Base-by-base conservation (phyloP, 64 coral and sea anemone species). In the Platygyra sinensis region DNA sequence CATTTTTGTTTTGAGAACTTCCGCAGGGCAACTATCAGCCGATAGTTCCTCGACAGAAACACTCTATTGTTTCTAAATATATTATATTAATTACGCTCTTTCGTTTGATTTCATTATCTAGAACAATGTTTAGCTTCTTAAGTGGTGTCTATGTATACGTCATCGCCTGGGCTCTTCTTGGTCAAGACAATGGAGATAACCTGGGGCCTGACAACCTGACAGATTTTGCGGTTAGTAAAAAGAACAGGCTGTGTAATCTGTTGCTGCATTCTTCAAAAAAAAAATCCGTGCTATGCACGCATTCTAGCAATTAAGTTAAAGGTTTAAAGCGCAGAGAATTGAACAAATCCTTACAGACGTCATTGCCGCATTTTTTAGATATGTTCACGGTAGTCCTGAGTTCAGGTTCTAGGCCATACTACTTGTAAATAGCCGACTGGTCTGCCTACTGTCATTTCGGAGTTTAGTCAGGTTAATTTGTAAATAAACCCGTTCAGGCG, bases 91-190 rank as follows among this genome's bases (percentile, higher is more conserved):
- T 11, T 5, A 11, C 29, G 10, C n/a, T 25, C 24, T n/a, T 67
- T 25, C 10, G 10, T n/a, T 69, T 25, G 22, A 27, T 27, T n/a
- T 69, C 42, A 0, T 25, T 10, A 69, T 11, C 54, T 57, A 80
- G 77, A 25, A 80, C 77, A 14, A 12, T 80, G 24, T 60, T 80
- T n/a, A 30, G 50, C 24, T 80, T 80, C 51, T 27, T 54, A n/a
- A 80, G 50, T 30, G 77, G 77, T 14, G 15, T 80, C 28, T 80
- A 59, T n/a, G 15, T 80, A 16, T 80, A 80, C 15, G 5, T 29
- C 10, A 8, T 80, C 49, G 77, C 77, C 1, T 80, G 77, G 77
- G 77, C 42, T 12, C 50, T 80, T 80, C 50, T 80, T 13, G 77
- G 77, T 18, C 77, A 80, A 14, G 24, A 60, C 24, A 25, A 13